phyloP scores from a whole-genome alignment of 1,140 invertebrate genomes.

The Drosophila ananassae region DNA sequence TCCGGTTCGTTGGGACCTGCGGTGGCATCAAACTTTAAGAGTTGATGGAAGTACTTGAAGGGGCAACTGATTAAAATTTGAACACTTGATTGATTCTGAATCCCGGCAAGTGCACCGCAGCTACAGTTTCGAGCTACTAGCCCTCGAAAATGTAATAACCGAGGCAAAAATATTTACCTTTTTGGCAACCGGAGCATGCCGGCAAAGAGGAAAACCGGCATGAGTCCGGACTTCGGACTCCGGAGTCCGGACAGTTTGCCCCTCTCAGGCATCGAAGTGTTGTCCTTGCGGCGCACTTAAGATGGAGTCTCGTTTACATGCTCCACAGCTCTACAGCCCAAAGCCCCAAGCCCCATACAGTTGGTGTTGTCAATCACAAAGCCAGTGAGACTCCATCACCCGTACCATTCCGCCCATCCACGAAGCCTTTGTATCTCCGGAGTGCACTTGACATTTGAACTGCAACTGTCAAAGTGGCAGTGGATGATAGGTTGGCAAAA shows the following conservation, averaged over 20 bases:
- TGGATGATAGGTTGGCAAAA: constrained; percentile 31
- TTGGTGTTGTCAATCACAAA: constrained; percentile 73
- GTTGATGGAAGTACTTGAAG: constrained; percentile 60
- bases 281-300: constrained; percentile 44
- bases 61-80: constrained; percentile 75
- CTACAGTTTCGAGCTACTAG: constrained; percentile 22
- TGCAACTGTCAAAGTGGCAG: constrained; percentile 69
- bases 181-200: constrained; percentile 64
- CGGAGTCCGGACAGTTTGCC: not conserved
- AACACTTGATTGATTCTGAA: constrained; percentile 77
- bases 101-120: constrained; percentile 16
- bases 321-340: constrained; percentile 40
- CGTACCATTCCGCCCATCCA: constrained; percentile 4
- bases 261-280: constrained; percentile 15
- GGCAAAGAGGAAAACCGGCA: not conserved
- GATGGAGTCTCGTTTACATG: constrained; percentile 58
- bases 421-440: constrained; percentile 36
- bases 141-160: constrained; percentile 72
- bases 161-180: constrained; percentile 77
- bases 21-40: constrained; percentile 66
- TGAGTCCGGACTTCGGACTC: too few species aligned
- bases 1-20: constrained; percentile 17
- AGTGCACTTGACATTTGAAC: constrained; percentile 77
- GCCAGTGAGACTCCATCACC: constrained; percentile 15
- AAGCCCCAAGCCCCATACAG: not conserved